Base-by-base conservation (phyloP, 2,888 invertebrate genomes). In the Lumbricus terrestris region DNA sequence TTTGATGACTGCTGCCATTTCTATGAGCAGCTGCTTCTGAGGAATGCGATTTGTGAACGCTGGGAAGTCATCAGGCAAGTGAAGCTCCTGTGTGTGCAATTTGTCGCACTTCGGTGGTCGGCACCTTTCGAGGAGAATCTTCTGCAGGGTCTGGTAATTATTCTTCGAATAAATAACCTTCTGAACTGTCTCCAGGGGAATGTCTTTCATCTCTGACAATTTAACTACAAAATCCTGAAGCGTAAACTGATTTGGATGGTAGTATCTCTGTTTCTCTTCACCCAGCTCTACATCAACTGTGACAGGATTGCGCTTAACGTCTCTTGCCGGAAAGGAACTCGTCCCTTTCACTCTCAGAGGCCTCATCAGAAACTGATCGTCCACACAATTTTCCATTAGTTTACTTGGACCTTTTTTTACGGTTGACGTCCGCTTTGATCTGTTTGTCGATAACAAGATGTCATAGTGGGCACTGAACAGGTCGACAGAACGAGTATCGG, bases 1-100 rank as follows among this genome's bases (percentile, higher is more conserved):
- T 90, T 94, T 94, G 85, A 94, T 93, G 92, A 94, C 93, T 35
- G 94, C 93, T 42, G 94, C 94, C 94, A 95, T 94, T 91, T 95
- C 94, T 83, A 94, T 92, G 88, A 95, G 92, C 54, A 94, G 91
- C 92, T 95, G 95, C 89, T 92, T 92, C 91, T 94, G 94, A 8
- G 95, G 95, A 37, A 94, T 93, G 69, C 94, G 92, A 0, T 93
- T 93, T 47, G 93, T 93, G 88, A 92, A 92, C 16, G 93, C 91
- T 0, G 94, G 93, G 42, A 94, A 92, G 37, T 93, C 92, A 37
- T 88, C 91, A 89, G 91, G 23, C 34, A 90, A 69, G 13, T n/a
- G 69, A 69, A 69, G 69, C 69, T 69, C 69, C 69, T 69, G 69
- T 69, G 69, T 69, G 69, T 69, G 69, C n/a, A 69, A n/a, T 69